These are phyloP conservation scores for Oligia latruncula DNA, from an alignment of 2,888 invertebrate species.

Conservation along the genomic window DNA sequence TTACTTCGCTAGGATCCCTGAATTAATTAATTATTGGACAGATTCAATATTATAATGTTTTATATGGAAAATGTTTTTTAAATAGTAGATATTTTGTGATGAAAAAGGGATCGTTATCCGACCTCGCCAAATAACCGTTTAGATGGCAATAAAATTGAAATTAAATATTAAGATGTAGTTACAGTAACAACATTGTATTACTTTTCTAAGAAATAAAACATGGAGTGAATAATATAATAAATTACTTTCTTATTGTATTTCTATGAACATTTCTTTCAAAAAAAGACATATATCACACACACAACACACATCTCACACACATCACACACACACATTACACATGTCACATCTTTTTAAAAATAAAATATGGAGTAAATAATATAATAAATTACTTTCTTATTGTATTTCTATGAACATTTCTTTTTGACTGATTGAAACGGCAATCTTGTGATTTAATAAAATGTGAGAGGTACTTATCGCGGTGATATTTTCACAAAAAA, in stretches of 20 bases:
- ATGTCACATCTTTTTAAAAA: too few species aligned
- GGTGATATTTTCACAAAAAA: background rate
- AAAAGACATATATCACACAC: too few species aligned
- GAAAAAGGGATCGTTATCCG: slow-evolving; percentile 1
- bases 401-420: background rate
- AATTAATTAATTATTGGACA: slow-evolving; percentile 1
- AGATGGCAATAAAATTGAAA: background rate
- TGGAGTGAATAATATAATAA: background rate
- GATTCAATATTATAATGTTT: background rate
- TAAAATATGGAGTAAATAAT: too few species aligned
- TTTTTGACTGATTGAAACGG: background rate
- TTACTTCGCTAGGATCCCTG: background rate
- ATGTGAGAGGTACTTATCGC: background rate
- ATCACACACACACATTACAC: too few species aligned
- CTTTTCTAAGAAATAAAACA: background rate
- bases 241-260: background rate
- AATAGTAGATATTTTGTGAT: background rate
- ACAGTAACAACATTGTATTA: background rate
- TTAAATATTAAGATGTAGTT: background rate
- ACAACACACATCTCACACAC: too few species aligned
- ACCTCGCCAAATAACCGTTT: slow-evolving; percentile 2
- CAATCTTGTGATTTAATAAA: background rate
- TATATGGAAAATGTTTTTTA: slow-evolving; percentile 4
- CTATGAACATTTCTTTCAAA: background rate
- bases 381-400: background rate